Evolutionary conservation across 2,888 invertebrate species (phyloP).

Genomic region (Cenopis cana): DNA sequence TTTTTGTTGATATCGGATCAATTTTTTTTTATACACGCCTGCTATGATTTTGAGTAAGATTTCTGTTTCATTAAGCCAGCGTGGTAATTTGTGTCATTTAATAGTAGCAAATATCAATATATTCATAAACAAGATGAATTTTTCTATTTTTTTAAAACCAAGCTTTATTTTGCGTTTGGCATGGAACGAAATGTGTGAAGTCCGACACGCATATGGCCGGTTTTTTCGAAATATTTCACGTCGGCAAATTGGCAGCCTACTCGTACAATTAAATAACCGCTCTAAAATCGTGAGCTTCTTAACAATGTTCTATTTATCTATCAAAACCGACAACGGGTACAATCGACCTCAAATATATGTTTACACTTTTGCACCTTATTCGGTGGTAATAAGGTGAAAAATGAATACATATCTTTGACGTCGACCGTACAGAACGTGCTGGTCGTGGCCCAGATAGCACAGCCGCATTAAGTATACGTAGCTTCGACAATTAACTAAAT

Average conservation of each 20-base stretch:
- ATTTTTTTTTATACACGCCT: constrained; percentile 17
- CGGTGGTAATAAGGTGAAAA: too few relatives aligned
- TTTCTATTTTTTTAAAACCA: too few relatives aligned
- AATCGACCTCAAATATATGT: neutral
- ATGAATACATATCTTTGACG: too few relatives aligned
- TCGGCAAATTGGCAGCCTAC: neutral
- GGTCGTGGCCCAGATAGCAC: constrained; percentile 25
- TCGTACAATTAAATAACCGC: neutral
- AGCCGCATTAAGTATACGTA: constrained; percentile 32
- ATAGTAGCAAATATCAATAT: too few relatives aligned
- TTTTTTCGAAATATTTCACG: neutral
- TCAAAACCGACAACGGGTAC: constrained; percentile 20
- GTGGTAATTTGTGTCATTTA: too few relatives aligned
- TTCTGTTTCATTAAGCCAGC: too few relatives aligned
- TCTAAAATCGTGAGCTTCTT: constrained; percentile 11
- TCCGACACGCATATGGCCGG: too few relatives aligned
- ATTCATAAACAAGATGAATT: too few relatives aligned
- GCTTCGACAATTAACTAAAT: constrained; percentile 41
- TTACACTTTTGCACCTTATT: too few relatives aligned
- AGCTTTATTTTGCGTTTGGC: too few relatives aligned
- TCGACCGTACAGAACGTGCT: constrained; percentile 2
- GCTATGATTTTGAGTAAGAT: neutral
- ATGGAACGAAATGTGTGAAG: too few relatives aligned
- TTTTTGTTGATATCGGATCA: constrained; percentile 18
- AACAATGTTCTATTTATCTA: constrained; percentile 17